These are phyloP conservation scores for Pachyrhynchus sulphureomaculatus DNA, from an alignment of 1,140 invertebrate species.

Conservation along the genomic window DNA sequence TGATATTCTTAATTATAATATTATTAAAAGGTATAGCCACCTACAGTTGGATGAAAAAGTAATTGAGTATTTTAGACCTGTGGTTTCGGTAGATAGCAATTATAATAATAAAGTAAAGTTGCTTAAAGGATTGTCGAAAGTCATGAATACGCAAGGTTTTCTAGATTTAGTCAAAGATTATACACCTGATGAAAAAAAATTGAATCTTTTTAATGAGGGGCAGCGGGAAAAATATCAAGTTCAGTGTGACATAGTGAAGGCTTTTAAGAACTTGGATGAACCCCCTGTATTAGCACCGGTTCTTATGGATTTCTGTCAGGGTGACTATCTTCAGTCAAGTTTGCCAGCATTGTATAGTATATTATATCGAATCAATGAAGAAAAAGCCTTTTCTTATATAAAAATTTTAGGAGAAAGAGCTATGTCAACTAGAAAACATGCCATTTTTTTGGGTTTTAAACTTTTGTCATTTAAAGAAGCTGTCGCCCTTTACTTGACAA, in stretches of 20 bases:
- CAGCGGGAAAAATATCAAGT: neutral
- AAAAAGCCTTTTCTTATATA: neutral
- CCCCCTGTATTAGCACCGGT: neutral
- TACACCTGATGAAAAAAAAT: conserved; percentile 4
- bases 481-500: neutral
- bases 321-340: conserved; percentile 21
- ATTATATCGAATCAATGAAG: conserved; percentile 13
- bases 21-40: conserved; percentile 19
- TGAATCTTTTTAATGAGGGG: neutral
- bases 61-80: neutral
- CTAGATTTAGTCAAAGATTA: conserved; percentile 2
- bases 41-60: conserved; percentile 9
- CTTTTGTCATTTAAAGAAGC: neutral
- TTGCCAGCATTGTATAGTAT: conserved; percentile 11
- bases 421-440: conserved; percentile 20
- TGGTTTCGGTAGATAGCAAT: neutral
- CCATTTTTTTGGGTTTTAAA: neutral
- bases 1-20: neutral
- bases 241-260: neutral
- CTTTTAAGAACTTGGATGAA: conserved; percentile 1
- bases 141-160: conserved; percentile 7
- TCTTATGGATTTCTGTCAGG: conserved; percentile 11
- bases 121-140: neutral
- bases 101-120: neutral
- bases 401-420: conserved; percentile 4